Conservation (phyloP, 2,888 invertebrate species). For the Rhamnusium bicolor region DNA sequence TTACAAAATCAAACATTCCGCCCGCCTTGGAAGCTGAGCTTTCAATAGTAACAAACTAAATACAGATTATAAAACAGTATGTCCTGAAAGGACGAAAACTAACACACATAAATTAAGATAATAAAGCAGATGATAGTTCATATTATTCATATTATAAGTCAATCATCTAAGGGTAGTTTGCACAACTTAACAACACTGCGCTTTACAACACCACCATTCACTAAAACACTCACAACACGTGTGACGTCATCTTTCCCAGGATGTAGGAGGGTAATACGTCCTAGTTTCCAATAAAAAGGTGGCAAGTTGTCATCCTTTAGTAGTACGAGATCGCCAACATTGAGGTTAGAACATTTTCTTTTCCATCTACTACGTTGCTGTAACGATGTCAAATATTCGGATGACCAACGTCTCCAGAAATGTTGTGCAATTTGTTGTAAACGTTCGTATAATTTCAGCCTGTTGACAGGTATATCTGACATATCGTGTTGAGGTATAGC, state of each 20-base stretch:
- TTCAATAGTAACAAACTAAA: too few relatives aligned
- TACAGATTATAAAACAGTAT: too few relatives aligned
- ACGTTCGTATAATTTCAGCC: constrained; percentile 49
- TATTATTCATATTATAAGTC: too few relatives aligned
- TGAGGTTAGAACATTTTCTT: background rate
- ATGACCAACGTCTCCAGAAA: constrained; percentile 50
- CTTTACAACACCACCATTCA: background rate
- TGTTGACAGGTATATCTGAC: constrained; percentile 30
- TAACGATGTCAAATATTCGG: constrained; percentile 52
- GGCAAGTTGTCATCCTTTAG: constrained; percentile 27
- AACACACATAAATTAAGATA: too few relatives aligned
- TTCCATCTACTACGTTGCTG: constrained; percentile 46
- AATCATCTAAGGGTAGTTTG: background rate
- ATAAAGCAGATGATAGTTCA: too few relatives aligned
- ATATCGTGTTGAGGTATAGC: constrained; percentile 43
- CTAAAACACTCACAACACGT: background rate
- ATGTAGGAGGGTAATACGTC: constrained; percentile 14
- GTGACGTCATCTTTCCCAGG: constrained; percentile 15
- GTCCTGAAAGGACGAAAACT: too few relatives aligned
- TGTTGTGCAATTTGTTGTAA: constrained; percentile 50
- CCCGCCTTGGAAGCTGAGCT: too few relatives aligned
- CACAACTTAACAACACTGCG: background rate
- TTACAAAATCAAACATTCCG: too few relatives aligned
- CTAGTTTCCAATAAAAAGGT: constrained; percentile 28
- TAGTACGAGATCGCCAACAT: constrained; percentile 13